Conservation (phyloP, 2,113 vertebrate species). For the Chascanopsetta lugubris region DNA sequence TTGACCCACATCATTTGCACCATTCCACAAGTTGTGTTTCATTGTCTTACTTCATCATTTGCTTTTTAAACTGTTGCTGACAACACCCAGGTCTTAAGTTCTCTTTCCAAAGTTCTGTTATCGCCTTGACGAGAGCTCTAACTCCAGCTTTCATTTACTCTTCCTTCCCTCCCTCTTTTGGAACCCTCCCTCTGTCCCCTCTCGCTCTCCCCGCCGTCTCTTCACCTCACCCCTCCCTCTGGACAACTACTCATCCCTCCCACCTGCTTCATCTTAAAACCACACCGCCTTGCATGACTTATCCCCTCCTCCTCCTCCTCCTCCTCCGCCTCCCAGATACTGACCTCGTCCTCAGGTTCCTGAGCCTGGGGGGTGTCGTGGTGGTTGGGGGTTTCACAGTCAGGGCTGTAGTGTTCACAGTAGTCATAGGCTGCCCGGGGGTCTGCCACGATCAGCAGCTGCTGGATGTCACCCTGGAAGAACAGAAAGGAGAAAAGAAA, state of each 20-base stretch:
- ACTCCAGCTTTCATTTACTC: neutral
- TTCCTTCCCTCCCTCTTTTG: neutral
- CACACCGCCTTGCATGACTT: neutral
- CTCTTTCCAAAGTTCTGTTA: neutral
- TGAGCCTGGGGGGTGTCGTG: constrained; percentile 90
- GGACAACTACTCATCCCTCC: neutral
- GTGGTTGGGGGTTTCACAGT: constrained; percentile 89
- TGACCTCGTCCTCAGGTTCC: constrained; percentile 90
- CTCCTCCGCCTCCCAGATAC: constrained; percentile 40
- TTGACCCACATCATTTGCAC: neutral
- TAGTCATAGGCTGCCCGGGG: constrained; percentile 94
- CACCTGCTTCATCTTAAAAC: neutral
- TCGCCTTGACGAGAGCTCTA: neutral
- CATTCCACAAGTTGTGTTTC: neutral
- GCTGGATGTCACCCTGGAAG: constrained; percentile 94
- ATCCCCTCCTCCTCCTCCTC: too few species aligned
- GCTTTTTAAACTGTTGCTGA: neutral
- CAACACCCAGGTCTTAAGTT: constrained; percentile 12
- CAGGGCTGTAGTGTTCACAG: constrained; percentile 96
- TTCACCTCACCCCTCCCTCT: constrained; percentile 6
- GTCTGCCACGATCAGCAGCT: constrained; percentile 91
- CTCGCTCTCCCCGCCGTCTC: neutral
- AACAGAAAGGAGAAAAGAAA: neutral
- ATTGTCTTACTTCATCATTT: constrained; percentile 6
- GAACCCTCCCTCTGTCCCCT: neutral